Base-by-base conservation (phyloP, 1,140 invertebrate genomes). In the Trypoxylus dichotomus region DNA sequence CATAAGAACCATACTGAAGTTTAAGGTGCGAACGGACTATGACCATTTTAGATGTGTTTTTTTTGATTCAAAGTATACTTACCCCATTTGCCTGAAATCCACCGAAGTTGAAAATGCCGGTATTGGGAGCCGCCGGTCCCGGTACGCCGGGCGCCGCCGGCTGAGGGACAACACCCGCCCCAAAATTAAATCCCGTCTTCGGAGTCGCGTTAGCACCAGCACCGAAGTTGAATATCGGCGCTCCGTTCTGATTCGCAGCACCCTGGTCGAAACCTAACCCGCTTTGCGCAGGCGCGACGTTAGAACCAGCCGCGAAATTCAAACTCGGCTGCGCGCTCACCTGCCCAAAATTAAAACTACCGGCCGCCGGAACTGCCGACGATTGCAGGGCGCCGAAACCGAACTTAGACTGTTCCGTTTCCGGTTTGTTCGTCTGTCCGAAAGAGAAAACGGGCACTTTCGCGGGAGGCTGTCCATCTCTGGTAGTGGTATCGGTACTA, bases 151-250 rank as follows among this genome's bases (percentile, higher is more conserved):
- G 10, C 25, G 54, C 77, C 19, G 58, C 75, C n/a, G 76, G 77
- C 77, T 71, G n/a, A 24, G 60, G 21, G 0, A 11, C 60, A 6
- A 19, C 19, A 13, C 19, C 79, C 2, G 78, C 77, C 19, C 82
- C 83, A 77, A 85, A 85, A 80, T 76, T 83, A 75, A 83, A 84
- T 6, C 80, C 80, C 2, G 80, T 79, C 54, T 83, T 85, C 79
- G 72, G 79, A 77, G 74, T 75, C 79, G 41, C 79, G 60, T 76
- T 78, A 10, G 79, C 47, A n/a, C 68, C 60, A 10, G 78, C 77
- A 29, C 84, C 84, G 80, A 85, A 85, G 78, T 81, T 83, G 75
- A 85, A 85, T 7, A 43, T 77, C n/a, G 21, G 10, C 19, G 21
- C 60, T 13, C 60, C 60, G 21, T 63, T 63, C 25, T 47, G 21